Conservation (phyloP, 2,888 invertebrate species). For the Clitarchus hookeri region DNA sequence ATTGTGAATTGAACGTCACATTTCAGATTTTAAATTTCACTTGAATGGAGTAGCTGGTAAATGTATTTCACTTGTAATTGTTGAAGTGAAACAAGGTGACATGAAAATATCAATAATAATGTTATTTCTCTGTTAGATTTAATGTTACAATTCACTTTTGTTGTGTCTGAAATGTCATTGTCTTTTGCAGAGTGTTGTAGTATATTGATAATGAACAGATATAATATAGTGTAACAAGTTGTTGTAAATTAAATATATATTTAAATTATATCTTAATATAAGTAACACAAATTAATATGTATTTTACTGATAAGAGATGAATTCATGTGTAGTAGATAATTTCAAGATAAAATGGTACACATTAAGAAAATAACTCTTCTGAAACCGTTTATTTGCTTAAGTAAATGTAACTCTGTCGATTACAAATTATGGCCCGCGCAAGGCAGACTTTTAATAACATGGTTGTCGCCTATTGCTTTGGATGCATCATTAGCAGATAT, state of each 20-base stretch:
- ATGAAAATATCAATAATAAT: not conserved
- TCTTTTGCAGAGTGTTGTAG: not conserved
- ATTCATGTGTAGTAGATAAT: too few species aligned
- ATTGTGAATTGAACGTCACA: not conserved
- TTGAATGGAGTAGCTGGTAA: not conserved
- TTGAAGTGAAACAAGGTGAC: not conserved
- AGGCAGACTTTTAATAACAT: not conserved
- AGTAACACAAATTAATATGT: not conserved
- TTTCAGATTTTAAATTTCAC: not conserved
- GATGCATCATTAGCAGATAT: not conserved
- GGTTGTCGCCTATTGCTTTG: not conserved
- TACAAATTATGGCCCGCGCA: too few species aligned
- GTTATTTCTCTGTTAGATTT: not conserved
- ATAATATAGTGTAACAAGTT: not conserved
- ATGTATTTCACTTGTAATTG: not conserved
- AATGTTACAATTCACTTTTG: not conserved
- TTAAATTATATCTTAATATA: not conserved
- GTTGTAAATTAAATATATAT: not conserved
- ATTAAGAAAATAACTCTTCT: too few species aligned
- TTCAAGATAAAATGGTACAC: too few species aligned
- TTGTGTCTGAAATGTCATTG: constrained; percentile 7
- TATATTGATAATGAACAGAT: not conserved
- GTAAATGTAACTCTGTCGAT: too few species aligned
- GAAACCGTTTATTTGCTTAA: too few species aligned
- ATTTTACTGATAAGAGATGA: too few species aligned